These are phyloP conservation scores for Acanthornis magna DNA, from an alignment of 2,797 vertebrate species.

Conservation along the genomic window DNA sequence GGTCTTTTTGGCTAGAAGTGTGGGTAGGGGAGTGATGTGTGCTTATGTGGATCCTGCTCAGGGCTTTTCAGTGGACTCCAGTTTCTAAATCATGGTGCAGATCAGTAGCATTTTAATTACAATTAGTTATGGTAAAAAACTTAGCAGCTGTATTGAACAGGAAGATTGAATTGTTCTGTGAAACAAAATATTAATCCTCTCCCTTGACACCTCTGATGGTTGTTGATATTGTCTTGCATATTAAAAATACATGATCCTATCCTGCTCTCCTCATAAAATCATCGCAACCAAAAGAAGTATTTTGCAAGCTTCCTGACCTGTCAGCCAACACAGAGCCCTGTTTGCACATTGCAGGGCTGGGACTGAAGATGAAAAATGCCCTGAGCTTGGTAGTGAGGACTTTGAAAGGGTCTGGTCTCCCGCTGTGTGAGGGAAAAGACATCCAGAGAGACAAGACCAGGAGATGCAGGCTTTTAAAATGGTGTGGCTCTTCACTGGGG, in stretches of 20 bases:
- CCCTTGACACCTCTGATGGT: conserved; percentile 25
- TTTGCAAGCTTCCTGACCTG: conserved; percentile 45
- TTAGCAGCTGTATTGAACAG: neutral
- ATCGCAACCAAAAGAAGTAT: neutral
- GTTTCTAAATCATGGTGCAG: neutral
- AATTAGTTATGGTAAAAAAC: conserved; percentile 2
- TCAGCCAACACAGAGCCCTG: neutral
- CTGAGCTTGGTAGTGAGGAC: neutral
- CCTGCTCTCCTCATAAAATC: conserved; percentile 13
- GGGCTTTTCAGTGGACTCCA: neutral
- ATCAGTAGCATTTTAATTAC: conserved; percentile 14
- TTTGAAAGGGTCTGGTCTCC: conserved; percentile 41
- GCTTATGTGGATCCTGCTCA: neutral
- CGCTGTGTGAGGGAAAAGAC: neutral
- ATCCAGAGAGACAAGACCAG: neutral
- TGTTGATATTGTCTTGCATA: conserved; percentile 55
- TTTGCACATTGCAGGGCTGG: conserved; percentile 48
- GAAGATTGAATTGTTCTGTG: neutral
- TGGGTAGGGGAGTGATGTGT: neutral
- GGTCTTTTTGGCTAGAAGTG: neutral
- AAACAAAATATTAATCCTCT: conserved; percentile 54
- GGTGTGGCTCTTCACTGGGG: neutral
- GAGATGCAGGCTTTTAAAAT: conserved; percentile 2
- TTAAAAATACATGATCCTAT: conserved; percentile 57
- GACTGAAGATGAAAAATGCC: conserved; percentile 53